These are phyloP conservation scores for Tapirus terrestris DNA, from an alignment of 2,113 vertebrate genomes.

Conservation along the genomic window DNA sequence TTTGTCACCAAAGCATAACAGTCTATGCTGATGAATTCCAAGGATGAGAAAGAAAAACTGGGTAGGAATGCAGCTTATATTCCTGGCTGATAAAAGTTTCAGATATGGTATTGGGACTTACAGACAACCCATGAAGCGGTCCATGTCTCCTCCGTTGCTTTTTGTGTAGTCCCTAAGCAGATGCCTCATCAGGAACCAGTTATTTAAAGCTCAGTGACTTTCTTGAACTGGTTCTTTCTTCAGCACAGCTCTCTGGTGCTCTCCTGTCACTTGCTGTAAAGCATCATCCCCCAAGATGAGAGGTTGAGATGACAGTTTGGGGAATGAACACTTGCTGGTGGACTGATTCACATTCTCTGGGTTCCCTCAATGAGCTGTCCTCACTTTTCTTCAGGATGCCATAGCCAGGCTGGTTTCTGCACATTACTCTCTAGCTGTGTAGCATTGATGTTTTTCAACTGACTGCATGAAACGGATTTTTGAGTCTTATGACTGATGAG, in stretches of 20 bases:
- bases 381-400: neutral
- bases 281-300: neutral
- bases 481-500: neutral
- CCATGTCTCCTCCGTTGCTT: neutral
- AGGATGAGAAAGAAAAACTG: neutral
- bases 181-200: neutral
- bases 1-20: neutral
- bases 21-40: neutral
- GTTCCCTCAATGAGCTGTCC: neutral
- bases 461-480: neutral
- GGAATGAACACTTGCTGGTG: neutral
- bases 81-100: neutral
- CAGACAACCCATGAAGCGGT: too few relatives aligned
- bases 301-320: neutral
- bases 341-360: neutral
- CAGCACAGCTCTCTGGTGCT: neutral
- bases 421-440: neutral
- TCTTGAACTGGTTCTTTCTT: neutral
- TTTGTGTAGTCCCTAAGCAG: neutral
- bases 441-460: neutral
- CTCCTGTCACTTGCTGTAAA: neutral
- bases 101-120: neutral
- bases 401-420: neutral
- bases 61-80: neutral
- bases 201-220: neutral